phyloP scores from a whole-genome alignment of 30 jellyfish, hydroid and myxozoan genomes.

The Chironex yamaguchii region DNA sequence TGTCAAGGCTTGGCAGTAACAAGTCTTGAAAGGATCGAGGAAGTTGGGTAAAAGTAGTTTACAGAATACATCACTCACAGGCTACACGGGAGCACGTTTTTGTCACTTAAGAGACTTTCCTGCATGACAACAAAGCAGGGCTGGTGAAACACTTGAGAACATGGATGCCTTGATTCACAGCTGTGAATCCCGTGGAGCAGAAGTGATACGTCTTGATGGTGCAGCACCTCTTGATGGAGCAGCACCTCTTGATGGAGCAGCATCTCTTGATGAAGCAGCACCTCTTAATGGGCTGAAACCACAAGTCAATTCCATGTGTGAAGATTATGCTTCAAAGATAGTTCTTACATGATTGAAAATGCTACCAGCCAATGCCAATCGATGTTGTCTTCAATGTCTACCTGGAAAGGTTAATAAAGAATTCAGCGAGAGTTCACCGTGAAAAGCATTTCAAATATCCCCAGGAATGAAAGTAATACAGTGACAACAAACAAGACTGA shows the following conservation, averaged over 20 bases:
- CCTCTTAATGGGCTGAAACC: constrained; percentile 49
- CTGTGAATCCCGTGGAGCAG: constrained; percentile 39
- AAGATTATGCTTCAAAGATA: constrained; percentile 22
- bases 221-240: no score
- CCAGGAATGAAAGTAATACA: constrained; percentile 29
- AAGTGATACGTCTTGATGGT: no score
- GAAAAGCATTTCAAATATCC: constrained; percentile 20
- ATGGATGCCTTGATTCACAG: constrained; percentile 21
- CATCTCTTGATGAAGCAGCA: constrained; percentile 88
- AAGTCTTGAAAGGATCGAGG: constrained; percentile 40
- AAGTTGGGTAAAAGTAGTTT: constrained; percentile 61
- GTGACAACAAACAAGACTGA: constrained; percentile 42
- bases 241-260: no score
- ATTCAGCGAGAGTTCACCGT: constrained; percentile 56
- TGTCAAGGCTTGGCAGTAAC: constrained; percentile 30
- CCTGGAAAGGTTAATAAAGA: constrained; percentile 40
- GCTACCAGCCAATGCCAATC: constrained; percentile 47
- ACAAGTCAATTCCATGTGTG: not conserved
- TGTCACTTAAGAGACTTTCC: constrained; percentile 36
- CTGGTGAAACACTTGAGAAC: constrained; percentile 39
- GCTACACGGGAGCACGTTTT: constrained; percentile 13
- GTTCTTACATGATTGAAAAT: constrained; percentile 28
- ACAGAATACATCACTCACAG: constrained; percentile 15
- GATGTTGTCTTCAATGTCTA: constrained; percentile 76
- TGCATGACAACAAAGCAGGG: constrained; percentile 56